A percentile compares a stretch with the other conserved stretches of the same genome.
Evolutionary conservation across 2,888 invertebrate genomes (phyloP).

Genomic region (Polydrusus cervinus): DNA sequence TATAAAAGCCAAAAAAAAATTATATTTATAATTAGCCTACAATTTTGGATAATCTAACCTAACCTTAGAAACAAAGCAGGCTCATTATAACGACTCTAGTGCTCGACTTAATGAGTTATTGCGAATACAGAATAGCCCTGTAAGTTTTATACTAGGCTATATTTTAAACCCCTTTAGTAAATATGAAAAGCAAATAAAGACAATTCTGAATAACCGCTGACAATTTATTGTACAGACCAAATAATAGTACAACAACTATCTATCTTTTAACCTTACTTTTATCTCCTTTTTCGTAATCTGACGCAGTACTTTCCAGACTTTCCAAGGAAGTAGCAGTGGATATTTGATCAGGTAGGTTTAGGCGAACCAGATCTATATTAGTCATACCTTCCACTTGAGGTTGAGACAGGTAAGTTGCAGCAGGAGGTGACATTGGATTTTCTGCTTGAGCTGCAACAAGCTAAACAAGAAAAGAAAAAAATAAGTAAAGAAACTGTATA

Average conservation of each 20-base stretch:
- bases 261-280: constrained; percentile 15
- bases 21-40: too few relatives aligned
- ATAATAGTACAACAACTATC: constrained; percentile 14
- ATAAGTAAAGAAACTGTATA: background rate
- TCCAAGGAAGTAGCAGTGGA: constrained; percentile 76
- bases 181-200: constrained; percentile 6
- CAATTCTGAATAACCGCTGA: background rate
- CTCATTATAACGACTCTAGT: too few relatives aligned
- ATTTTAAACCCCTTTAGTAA: background rate
- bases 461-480: constrained; percentile 31
- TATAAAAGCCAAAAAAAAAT: too few relatives aligned
- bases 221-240: constrained; percentile 17
- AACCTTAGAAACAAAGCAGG: too few relatives aligned
- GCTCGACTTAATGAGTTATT: too few relatives aligned
- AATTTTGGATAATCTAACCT: too few relatives aligned
- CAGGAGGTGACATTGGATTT: constrained; percentile 40
- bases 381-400: constrained; percentile 59
- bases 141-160: too few relatives aligned
- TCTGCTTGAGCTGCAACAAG: constrained; percentile 68
- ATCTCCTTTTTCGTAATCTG: constrained; percentile 54
- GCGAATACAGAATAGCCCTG: too few relatives aligned
- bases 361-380: constrained; percentile 68
- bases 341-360: constrained; percentile 64
- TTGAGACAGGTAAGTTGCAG: constrained; percentile 1
- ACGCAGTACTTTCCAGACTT: constrained; percentile 69